These are phyloP conservation scores for Leucania comma DNA, from an alignment of 2,888 invertebrate species.

Conservation along the genomic window DNA sequence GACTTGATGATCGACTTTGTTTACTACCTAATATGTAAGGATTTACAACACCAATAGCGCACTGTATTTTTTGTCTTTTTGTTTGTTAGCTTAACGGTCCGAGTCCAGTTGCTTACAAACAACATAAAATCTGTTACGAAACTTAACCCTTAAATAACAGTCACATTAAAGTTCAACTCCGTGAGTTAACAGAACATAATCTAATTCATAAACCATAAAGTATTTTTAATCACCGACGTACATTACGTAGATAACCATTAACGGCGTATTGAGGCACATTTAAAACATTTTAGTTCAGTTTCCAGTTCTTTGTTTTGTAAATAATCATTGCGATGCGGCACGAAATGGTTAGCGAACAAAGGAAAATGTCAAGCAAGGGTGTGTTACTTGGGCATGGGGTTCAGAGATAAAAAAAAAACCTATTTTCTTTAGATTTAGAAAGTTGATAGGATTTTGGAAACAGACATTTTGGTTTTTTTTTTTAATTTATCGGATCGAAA, in stretches of 20 bases:
- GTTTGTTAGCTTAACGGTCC: too few species aligned
- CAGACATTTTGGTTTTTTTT: too few species aligned
- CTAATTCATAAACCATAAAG: slow-evolving; percentile 28
- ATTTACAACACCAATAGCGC: too few species aligned
- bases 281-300: slow-evolving; percentile 56
- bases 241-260: slow-evolving; percentile 57
- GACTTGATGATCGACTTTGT: too few species aligned
- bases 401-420: background rate
- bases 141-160: background rate
- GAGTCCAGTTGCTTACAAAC: background rate
- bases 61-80: too few species aligned
- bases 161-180: background rate
- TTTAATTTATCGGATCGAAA: background rate
- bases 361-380: slow-evolving; percentile 41
- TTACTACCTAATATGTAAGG: too few species aligned
- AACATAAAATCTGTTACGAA: background rate
- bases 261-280: slow-evolving; percentile 46
- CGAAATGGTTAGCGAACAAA: slow-evolving; percentile 59
- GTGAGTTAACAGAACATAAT: slow-evolving; percentile 1
- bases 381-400: slow-evolving; percentile 10
- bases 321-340: slow-evolving; percentile 65
- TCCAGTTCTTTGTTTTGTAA: slow-evolving; percentile 59
- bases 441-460: too few species aligned
- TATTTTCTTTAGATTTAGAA: background rate
- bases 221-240: slow-evolving; percentile 57